These are phyloP conservation scores for Pristionchus pacificus DNA, from an alignment of 1,140 invertebrate genomes.

Conservation along the genomic window DNA sequence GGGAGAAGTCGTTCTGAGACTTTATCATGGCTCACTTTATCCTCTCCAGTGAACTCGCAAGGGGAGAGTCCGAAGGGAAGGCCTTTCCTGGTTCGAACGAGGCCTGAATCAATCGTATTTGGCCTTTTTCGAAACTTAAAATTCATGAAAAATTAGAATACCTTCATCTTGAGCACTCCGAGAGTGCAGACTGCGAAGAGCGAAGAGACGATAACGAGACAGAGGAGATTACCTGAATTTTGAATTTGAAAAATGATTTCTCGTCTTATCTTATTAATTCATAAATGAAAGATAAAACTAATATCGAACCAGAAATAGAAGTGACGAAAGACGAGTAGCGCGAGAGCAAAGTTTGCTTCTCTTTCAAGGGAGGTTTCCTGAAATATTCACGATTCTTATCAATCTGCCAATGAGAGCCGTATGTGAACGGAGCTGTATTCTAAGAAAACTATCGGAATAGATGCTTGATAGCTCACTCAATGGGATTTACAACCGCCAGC, in stretches of 20 bases:
- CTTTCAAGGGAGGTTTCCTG: conserved; percentile 17
- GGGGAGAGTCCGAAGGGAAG: conserved; percentile 52
- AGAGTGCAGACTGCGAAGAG: conserved; percentile 42
- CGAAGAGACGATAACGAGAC: conserved; percentile 23
- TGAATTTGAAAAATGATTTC: too few species aligned
- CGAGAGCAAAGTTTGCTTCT: not conserved
- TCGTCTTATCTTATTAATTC: too few species aligned
- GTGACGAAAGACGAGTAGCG: conserved; percentile 42
- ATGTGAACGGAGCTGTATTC: too few species aligned
- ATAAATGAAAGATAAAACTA: too few species aligned
- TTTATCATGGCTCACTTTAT: conserved; percentile 26
- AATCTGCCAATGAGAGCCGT: not conserved
- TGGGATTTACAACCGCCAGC: too few species aligned
- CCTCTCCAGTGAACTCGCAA: conserved; percentile 42
- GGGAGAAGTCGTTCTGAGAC: too few species aligned
- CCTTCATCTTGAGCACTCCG: conserved; percentile 43
- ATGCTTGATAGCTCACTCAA: too few species aligned
- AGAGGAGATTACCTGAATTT: conserved; percentile 34
- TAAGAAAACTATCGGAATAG: too few species aligned
- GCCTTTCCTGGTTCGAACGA: conserved; percentile 55
- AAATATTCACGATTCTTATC: conserved; percentile 7
- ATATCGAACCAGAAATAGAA: conserved; percentile 43
- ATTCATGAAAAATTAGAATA: too few species aligned
- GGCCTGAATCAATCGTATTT: conserved; percentile 21
- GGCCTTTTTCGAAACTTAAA: not conserved